Conservation (phyloP, 2,888 invertebrate species). For the Archips crataeganus region DNA sequence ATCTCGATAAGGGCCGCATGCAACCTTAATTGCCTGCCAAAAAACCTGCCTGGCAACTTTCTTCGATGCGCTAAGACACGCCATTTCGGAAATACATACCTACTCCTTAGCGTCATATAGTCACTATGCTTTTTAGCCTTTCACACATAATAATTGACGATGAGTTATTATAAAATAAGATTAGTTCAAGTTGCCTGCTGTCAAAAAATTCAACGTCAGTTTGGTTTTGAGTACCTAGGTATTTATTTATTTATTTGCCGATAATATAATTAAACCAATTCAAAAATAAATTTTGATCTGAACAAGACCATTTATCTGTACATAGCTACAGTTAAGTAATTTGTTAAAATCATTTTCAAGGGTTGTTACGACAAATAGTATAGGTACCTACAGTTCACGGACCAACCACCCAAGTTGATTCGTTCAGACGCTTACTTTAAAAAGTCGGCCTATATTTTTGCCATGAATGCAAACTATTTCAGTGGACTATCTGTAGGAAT, state of each 20-base stretch:
- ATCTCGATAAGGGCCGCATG: slow-evolving; percentile 25
- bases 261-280: too few relatives aligned
- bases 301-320: too few relatives aligned
- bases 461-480: not conserved
- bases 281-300: too few relatives aligned
- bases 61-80: slow-evolving; percentile 36
- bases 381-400: too few relatives aligned
- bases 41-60: slow-evolving; percentile 47
- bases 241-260: too few relatives aligned
- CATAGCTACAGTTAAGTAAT: too few relatives aligned
- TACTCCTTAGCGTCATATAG: not conserved
- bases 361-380: not conserved
- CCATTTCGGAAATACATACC: not conserved
- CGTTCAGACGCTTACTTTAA: not conserved
- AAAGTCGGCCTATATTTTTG: not conserved
- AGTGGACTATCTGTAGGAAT: not conserved
- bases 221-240: too few relatives aligned
- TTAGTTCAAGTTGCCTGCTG: too few relatives aligned
- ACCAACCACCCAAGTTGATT: too few relatives aligned
- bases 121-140: not conserved
- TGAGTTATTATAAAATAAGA: too few relatives aligned
- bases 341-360: too few relatives aligned
- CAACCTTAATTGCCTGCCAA: slow-evolving; percentile 44
- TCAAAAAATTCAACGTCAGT: too few relatives aligned
- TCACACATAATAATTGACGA: not conserved